phyloP scores from a whole-genome alignment of 2,113 vertebrate species.

The Prunella himalayana region DNA sequence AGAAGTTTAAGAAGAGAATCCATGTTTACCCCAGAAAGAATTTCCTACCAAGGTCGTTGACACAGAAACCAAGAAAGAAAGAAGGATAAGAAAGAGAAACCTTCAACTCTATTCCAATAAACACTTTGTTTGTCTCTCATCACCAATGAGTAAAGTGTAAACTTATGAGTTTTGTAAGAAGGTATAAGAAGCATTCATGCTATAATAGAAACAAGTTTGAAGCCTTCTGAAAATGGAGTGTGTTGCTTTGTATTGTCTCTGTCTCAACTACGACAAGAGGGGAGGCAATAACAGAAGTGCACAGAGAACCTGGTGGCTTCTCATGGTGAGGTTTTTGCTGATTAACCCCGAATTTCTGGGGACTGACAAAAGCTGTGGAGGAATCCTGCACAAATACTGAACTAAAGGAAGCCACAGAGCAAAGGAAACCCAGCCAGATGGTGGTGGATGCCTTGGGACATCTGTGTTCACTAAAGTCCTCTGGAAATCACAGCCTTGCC shows the following conservation, averaged over 20 bases:
- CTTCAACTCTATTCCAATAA: not conserved
- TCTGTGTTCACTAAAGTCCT: conserved; percentile 1
- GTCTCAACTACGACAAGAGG: not conserved
- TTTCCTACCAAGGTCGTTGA: not conserved
- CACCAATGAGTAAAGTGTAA: not conserved
- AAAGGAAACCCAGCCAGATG: not conserved
- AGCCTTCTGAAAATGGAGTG: not conserved
- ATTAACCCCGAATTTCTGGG: not conserved
- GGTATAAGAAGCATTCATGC: not conserved
- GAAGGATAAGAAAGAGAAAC: not conserved
- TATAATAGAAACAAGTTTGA: not conserved
- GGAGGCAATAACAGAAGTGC: not conserved
- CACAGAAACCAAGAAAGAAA: not conserved
- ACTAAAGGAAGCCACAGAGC: not conserved
- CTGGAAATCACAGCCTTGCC: not conserved
- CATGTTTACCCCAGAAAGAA: not conserved
- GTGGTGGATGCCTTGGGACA: not conserved
- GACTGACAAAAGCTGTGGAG: not conserved
- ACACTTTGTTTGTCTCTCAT: not conserved
- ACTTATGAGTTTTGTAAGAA: not conserved
- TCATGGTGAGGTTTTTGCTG: accelerated
- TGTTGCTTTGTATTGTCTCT: not conserved
- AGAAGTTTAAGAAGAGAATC: not conserved
- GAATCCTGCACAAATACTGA: not conserved
- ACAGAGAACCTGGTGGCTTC: not conserved